A percentile compares a stretch with the other conserved stretches of the same genome.
Evolutionary conservation across 2,113 vertebrate genomes (phyloP).

Genomic region (Girardinichthys multiradiatus): DNA sequence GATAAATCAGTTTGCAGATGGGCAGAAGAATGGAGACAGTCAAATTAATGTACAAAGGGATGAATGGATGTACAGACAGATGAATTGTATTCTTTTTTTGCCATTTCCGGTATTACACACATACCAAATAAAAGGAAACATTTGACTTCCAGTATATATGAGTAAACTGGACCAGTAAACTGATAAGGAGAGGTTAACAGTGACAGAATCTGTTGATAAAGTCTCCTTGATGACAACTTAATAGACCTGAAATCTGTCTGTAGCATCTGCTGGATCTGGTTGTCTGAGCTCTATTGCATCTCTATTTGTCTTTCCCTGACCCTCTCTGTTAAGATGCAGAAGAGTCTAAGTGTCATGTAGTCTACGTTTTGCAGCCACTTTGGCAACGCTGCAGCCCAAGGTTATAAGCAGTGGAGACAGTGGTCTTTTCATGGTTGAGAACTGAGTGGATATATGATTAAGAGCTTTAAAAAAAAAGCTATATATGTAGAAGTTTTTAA

Average conservation of each 20-base stretch:
- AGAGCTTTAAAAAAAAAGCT: not conserved
- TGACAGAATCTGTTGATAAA: constrained; percentile 1
- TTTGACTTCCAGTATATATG: not conserved
- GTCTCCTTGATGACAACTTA: constrained; percentile 31
- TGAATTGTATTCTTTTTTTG: not conserved
- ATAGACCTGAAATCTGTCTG: constrained; percentile 29
- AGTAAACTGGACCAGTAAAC: constrained; percentile 18
- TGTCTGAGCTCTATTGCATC: not conserved
- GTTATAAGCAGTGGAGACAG: constrained; percentile 27
- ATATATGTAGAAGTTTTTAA: not conserved
- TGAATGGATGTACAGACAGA: too few relatives aligned
- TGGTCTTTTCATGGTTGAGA: constrained; percentile 27
- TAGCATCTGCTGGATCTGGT: constrained; percentile 30
- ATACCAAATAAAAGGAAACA: not conserved
- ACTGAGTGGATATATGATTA: constrained; percentile 11
- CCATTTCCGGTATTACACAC: not conserved
- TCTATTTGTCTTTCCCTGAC: constrained; percentile 7
- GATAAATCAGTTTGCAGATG: too few relatives aligned
- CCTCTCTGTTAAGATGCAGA: constrained; percentile 7
- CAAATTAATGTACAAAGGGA: too few relatives aligned
- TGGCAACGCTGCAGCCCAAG: constrained; percentile 23
- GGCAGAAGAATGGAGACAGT: too few relatives aligned
- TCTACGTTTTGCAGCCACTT: constrained; percentile 18
- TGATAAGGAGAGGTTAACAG: constrained; percentile 14
- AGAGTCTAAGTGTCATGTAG: constrained; percentile 33